Conservation (phyloP, 2,888 invertebrate genomes). For the Drosophila villosipedis region DNA sequence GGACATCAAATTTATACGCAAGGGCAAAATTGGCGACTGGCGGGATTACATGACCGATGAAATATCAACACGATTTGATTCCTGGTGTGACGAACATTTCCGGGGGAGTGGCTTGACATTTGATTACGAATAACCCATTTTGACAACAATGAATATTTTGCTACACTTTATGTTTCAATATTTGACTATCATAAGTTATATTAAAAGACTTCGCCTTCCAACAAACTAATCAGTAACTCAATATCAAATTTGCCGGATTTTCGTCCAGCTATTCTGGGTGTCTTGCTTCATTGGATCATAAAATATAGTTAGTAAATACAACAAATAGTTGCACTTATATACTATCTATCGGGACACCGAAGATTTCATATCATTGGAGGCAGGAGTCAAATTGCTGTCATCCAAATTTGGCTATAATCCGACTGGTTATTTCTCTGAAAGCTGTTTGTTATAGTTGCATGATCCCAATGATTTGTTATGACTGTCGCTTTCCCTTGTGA, state of each 20-base stretch:
- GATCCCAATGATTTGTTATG: too few relatives aligned
- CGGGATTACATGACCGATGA: conserved; percentile 91
- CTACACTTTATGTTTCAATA: background rate
- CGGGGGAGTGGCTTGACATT: conserved; percentile 88
- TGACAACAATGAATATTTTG: background rate
- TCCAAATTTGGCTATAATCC: too few relatives aligned
- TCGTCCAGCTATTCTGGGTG: background rate
- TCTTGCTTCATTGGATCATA: background rate
- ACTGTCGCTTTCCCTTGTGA: conserved; percentile 43
- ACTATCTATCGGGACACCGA: too few relatives aligned
- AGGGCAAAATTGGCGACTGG: conserved; percentile 92
- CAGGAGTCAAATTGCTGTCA: too few relatives aligned
- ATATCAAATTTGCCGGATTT: background rate
- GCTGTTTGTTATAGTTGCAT: too few relatives aligned
- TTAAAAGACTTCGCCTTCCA: background rate
- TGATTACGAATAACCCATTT: conserved; percentile 84
- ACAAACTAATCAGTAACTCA: background rate
- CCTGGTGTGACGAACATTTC: conserved; percentile 88
- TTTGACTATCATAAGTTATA: background rate
- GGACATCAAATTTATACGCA: conserved; percentile 89
- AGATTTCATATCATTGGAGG: too few relatives aligned
- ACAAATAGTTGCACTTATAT: background rate
- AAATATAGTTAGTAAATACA: background rate
- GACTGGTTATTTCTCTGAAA: too few relatives aligned
- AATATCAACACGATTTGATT: conserved; percentile 90